Conservation (phyloP, 2,797 vertebrate genomes). For the Chelon auratus region DNA sequence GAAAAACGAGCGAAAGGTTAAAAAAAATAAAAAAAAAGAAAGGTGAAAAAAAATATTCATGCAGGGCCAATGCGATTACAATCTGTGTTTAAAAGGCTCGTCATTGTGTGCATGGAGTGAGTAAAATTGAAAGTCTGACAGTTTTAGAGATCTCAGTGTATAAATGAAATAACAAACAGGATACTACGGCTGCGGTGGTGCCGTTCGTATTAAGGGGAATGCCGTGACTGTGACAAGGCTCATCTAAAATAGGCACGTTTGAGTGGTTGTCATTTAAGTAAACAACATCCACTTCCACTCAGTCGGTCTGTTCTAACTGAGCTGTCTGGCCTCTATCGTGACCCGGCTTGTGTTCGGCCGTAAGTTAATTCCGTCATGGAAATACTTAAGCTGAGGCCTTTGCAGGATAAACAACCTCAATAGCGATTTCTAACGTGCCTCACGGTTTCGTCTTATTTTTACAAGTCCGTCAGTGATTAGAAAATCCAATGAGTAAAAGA, state of each 20-base stretch:
- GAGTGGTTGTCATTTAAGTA: conserved; percentile 59
- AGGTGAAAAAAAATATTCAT: neutral
- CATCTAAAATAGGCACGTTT: conserved; percentile 49
- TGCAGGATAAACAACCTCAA: conserved; percentile 43
- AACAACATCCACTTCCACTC: conserved; percentile 59
- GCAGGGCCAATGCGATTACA: conserved; percentile 30
- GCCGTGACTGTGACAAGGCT: conserved; percentile 59
- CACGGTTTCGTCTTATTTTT: conserved; percentile 32
- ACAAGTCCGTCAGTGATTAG: conserved; percentile 35
- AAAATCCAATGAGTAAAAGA: conserved; percentile 28
- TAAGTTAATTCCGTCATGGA: conserved; percentile 51
- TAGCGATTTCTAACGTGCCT: conserved; percentile 30
- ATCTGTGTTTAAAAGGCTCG: conserved; percentile 42
- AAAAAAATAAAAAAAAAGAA: neutral
- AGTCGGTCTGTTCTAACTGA: conserved; percentile 55
- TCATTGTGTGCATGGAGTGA: conserved; percentile 37
- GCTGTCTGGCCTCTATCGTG: conserved; percentile 69
- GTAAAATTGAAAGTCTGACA: conserved; percentile 29
- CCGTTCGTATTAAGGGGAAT: conserved; percentile 6
- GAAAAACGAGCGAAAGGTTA: conserved; percentile 15
- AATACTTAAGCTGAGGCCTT: conserved; percentile 37
- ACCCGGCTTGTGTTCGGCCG: conserved; percentile 63
- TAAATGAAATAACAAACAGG: conserved; percentile 20
- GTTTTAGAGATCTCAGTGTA: neutral
- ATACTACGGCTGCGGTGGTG: conserved; percentile 9